These are phyloP conservation scores for Limnodromus scolopaceus DNA, from an alignment of 2,797 vertebrate genomes.

Conservation along the genomic window DNA sequence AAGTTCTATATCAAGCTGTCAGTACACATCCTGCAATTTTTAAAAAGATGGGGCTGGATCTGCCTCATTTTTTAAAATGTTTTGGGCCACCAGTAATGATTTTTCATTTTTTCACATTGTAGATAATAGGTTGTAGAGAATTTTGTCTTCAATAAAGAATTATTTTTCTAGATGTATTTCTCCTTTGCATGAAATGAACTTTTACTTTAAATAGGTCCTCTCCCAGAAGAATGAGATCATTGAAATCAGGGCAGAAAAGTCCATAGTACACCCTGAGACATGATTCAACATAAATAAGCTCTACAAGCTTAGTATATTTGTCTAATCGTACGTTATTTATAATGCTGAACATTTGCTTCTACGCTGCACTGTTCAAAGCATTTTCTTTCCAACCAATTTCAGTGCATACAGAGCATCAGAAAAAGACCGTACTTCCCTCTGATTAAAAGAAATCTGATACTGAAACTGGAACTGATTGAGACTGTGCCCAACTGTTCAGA, in stretches of 20 bases:
- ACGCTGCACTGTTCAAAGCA: background rate
- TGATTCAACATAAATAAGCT: conserved; percentile 52
- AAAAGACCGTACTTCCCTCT: conserved; percentile 18
- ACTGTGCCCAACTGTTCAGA: conserved; percentile 27
- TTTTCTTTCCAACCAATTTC: conserved; percentile 36
- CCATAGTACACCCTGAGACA: conserved; percentile 39
- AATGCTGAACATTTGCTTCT: conserved; percentile 54
- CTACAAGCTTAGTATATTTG: conserved; percentile 2
- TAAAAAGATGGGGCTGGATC: background rate
- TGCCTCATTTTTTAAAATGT: background rate
- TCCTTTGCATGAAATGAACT: background rate
- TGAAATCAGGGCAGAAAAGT: conserved; percentile 37
- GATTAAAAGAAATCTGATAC: conserved; percentile 48
- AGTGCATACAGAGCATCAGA: conserved; percentile 1
- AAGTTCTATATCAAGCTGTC: background rate
- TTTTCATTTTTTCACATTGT: background rate
- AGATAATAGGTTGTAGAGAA: background rate
- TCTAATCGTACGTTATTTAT: conserved; percentile 49
- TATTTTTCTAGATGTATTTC: background rate
- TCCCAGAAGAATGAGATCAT: background rate
- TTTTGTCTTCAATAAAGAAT: background rate
- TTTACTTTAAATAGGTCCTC: background rate
- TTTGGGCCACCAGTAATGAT: background rate
- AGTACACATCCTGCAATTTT: background rate
- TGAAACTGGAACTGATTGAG: conserved; percentile 34